Percentiles rank a stretch among this genome's conserved stretches.
Conservation (phyloP, 2,797 vertebrate species). For the Gymnodraco acuticeps region DNA sequence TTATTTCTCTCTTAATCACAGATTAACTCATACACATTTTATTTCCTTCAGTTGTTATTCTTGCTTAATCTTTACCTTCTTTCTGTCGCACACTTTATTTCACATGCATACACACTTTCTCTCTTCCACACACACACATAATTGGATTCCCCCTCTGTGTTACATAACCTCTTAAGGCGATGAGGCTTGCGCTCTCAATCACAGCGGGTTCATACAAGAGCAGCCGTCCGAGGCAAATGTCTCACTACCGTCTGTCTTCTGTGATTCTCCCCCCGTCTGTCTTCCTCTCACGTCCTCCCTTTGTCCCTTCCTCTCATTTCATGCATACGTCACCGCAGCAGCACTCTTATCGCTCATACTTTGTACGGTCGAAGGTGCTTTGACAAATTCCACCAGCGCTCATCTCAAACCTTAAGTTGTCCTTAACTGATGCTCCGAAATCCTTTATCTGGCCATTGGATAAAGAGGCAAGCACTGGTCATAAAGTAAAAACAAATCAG, state of each 20-base stretch:
- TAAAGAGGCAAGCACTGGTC: too few relatives aligned
- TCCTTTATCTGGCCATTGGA: too few relatives aligned
- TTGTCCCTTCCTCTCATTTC: neutral
- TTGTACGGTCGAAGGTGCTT: neutral
- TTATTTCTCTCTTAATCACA: too few relatives aligned
- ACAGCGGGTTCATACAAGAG: neutral
- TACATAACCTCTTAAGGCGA: slow-evolving; percentile 32
- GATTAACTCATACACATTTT: neutral
- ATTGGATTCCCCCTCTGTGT: slow-evolving; percentile 30
- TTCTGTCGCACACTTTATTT: neutral
- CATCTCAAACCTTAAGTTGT: neutral
- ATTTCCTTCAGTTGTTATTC: neutral
- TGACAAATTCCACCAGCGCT: slow-evolving; percentile 6
- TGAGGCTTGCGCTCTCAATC: slow-evolving; percentile 22
- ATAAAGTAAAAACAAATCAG: too few relatives aligned
- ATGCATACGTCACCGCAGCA: neutral
- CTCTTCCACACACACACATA: neutral
- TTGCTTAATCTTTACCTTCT: neutral
- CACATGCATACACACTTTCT: neutral
- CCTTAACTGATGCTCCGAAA: neutral
- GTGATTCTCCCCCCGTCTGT: slow-evolving; percentile 4
- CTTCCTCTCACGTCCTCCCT: neutral
- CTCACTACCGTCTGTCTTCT: slow-evolving; percentile 4
- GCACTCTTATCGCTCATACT: neutral
- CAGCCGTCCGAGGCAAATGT: slow-evolving; percentile 33